A percentile compares a stretch with the other conserved stretches of the same genome.
phyloP scores from a whole-genome alignment of 2,888 invertebrate genomes.

The Xanthia icteritia region DNA sequence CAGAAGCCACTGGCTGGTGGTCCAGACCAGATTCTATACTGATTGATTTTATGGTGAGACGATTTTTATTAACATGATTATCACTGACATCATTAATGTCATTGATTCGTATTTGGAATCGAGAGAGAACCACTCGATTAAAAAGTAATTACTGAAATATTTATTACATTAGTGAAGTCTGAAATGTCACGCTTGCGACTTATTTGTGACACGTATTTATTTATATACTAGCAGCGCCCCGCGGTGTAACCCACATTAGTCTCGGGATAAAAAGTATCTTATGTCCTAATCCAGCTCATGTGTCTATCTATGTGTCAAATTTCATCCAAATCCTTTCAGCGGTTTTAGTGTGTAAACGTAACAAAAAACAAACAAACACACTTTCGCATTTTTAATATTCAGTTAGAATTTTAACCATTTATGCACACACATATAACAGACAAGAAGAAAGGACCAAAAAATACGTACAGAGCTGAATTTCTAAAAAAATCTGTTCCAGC shows the following conservation, averaged over 20 bases:
- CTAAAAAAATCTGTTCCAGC: too few relatives aligned
- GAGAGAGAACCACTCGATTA: constrained; percentile 1
- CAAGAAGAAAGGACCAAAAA: background rate
- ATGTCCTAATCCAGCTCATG: too few relatives aligned
- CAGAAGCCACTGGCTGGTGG: background rate
- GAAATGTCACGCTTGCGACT: background rate
- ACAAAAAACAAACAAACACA: too few relatives aligned
- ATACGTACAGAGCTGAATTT: too few relatives aligned
- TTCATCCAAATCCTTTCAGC: too few relatives aligned
- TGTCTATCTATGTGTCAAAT: too few relatives aligned
- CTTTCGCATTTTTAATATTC: too few relatives aligned
- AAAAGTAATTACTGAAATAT: constrained; percentile 15
- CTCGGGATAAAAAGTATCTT: too few relatives aligned
- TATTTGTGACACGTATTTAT: constrained; percentile 10
- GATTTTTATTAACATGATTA: background rate
- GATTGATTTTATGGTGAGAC: background rate
- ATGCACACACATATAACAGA: background rate
- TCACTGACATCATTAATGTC: background rate
- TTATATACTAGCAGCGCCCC: too few relatives aligned
- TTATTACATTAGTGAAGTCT: constrained; percentile 2
- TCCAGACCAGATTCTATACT: background rate
- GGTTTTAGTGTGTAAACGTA: too few relatives aligned
- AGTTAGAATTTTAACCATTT: background rate
- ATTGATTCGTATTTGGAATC: background rate
- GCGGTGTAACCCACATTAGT: too few relatives aligned